phyloP scores from a whole-genome alignment of 2,888 invertebrate species.

The Erebia aethiops region DNA sequence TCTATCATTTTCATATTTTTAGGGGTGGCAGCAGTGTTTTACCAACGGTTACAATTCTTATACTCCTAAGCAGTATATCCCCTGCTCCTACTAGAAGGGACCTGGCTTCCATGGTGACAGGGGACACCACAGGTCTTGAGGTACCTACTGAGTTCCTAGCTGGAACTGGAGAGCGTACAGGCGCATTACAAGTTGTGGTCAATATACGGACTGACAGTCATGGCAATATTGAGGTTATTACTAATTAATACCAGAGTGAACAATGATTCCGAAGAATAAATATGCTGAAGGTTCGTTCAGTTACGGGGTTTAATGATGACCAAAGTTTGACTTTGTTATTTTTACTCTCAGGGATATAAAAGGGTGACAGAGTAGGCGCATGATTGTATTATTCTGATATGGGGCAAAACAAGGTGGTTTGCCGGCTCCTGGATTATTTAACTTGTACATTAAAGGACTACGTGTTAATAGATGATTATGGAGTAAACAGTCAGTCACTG shows the following conservation, averaged over 20 bases:
- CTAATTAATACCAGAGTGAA: constrained; percentile 51
- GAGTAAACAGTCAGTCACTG: no score
- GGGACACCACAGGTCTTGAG: constrained; percentile 70
- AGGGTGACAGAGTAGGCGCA: no score
- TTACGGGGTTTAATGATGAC: no score
- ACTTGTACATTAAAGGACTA: background rate
- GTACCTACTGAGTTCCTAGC: constrained; percentile 65
- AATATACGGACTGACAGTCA: constrained; percentile 73
- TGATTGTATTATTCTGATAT: no score
- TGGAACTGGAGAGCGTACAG: constrained; percentile 59
- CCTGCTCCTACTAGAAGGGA: constrained; percentile 57
- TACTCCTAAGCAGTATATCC: constrained; percentile 50
- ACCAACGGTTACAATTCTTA: constrained; percentile 45
- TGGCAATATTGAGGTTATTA: constrained; percentile 73
- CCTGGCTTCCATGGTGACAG: constrained; percentile 56
- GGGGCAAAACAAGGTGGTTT: background rate
- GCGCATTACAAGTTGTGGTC: constrained; percentile 69
- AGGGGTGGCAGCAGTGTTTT: constrained; percentile 58
- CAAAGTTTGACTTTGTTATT: no score
- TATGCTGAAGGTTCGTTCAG: no score
- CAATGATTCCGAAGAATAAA: no score
- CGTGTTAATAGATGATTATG: background rate
- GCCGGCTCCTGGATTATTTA: background rate
- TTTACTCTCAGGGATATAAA: no score
- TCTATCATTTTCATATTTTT: constrained; percentile 41